These are phyloP conservation scores for Scaptomyza parva DNA, from an alignment of 2,888 invertebrate genomes.

Conservation along the genomic window DNA sequence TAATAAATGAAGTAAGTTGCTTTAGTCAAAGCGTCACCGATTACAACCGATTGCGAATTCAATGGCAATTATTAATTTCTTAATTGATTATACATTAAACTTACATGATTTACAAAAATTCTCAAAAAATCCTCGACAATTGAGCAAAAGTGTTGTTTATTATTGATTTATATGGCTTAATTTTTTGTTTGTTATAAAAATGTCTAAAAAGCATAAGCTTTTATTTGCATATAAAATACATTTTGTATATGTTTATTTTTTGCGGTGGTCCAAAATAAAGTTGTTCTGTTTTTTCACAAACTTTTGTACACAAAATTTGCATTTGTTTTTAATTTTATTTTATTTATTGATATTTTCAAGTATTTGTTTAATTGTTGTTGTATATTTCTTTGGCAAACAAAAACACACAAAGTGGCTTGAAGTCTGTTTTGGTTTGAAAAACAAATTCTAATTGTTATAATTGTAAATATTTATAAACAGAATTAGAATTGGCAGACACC, in stretches of 20 bases:
- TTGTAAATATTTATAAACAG: conserved; percentile 60
- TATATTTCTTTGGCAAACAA: conserved; percentile 51
- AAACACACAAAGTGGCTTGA: conserved; percentile 37
- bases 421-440: conserved; percentile 46
- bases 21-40: conserved; percentile 21
- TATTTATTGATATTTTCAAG: conserved; percentile 8
- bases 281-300: conserved; percentile 34
- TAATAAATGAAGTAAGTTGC: conserved; percentile 31
- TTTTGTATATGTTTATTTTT: conserved; percentile 1
- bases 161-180: background rate
- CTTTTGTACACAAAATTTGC: conserved; percentile 23
- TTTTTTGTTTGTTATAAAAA: conserved; percentile 19
- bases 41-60: background rate
- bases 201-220: conserved; percentile 37
- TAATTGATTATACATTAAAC: conserved; percentile 7
- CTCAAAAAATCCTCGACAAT: conserved; percentile 21
- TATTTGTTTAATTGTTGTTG: conserved; percentile 19
- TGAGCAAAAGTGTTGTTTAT: conserved; percentile 33
- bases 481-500: conserved; percentile 33
- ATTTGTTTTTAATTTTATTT: conserved; percentile 13
- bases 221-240: conserved; percentile 39
- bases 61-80: no score
- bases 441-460: conserved; percentile 48
- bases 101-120: conserved; percentile 51
- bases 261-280: conserved; percentile 18